Evolutionary conservation across 37 sponge, comb jelly and placozoan genomes (phyloP).

Genomic region (Sycon ciliatum): DNA sequence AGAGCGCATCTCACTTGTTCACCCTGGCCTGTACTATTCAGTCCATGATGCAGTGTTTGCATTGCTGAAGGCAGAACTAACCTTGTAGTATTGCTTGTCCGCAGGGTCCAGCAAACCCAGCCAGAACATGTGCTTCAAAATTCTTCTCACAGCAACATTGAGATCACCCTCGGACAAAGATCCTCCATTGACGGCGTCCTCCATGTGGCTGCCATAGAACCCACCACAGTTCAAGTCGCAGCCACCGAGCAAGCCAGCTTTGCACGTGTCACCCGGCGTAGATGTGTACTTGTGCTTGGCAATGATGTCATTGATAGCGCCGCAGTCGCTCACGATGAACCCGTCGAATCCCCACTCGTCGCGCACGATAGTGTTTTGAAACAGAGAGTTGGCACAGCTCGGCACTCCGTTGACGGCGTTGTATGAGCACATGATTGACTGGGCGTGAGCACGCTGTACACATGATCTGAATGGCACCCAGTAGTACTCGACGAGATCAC

Average conservation of each 20-base stretch:
- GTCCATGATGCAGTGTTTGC: no score
- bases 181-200: conserved; percentile 45
- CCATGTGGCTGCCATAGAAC: conserved; percentile 42
- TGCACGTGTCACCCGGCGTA: conserved; percentile 33
- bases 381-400: conserved; percentile 50
- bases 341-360: conserved; percentile 56
- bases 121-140: conserved; percentile 38
- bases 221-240: conserved; percentile 67
- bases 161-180: conserved; percentile 36
- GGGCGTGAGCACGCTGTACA: neutral
- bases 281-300: conserved; percentile 48
- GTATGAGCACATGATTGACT: conserved; percentile 65
- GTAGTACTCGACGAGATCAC: neutral
- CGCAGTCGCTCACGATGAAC: conserved; percentile 65
- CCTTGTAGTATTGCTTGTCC: conserved; percentile 35
- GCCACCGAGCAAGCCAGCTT: conserved; percentile 47
- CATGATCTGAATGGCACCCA: neutral
- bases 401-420: conserved; percentile 68
- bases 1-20: no score
- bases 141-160: conserved; percentile 34
- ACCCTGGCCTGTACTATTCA: no score
- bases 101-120: conserved; percentile 70
- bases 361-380: conserved; percentile 46
- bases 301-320: conserved; percentile 45
- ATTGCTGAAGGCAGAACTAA: no score